Conservation (phyloP, 2,113 vertebrate species). For the Apteryx owenii region DNA sequence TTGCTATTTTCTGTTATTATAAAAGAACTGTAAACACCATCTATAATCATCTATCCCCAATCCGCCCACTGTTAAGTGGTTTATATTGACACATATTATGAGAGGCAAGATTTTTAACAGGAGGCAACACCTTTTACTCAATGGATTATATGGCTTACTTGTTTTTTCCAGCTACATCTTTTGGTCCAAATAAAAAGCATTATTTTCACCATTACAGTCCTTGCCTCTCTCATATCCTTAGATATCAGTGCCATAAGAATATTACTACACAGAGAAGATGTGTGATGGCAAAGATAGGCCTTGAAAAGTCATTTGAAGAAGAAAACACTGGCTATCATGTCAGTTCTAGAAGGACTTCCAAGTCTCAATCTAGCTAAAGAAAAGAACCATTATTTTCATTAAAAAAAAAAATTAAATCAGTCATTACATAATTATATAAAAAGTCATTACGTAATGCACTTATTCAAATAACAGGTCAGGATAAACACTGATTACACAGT, state of each 20-base stretch:
- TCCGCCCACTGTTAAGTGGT: slow-evolving; percentile 31
- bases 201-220: not conserved
- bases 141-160: not conserved
- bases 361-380: not conserved
- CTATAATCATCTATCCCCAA: slow-evolving; percentile 49
- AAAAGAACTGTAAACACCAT: slow-evolving; percentile 52
- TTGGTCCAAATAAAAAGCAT: not conserved
- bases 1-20: slow-evolving; percentile 62
- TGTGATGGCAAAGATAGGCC: not conserved
- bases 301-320: not conserved
- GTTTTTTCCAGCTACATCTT: not conserved
- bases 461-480: not conserved
- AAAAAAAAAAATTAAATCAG: not conserved
- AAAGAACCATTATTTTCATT: not conserved
- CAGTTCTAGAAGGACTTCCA: not conserved
- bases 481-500: slow-evolving; percentile 10
- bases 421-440: not conserved
- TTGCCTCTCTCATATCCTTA: not conserved
- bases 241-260: not conserved
- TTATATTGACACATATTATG: slow-evolving; percentile 28
- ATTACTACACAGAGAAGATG: not conserved
- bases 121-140: not conserved
- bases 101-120: slow-evolving; percentile 25
- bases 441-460: not conserved
- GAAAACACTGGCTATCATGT: not conserved